These are phyloP conservation scores for Furnarius figulus DNA, from an alignment of 2,113 vertebrate genomes.

Conservation along the genomic window DNA sequence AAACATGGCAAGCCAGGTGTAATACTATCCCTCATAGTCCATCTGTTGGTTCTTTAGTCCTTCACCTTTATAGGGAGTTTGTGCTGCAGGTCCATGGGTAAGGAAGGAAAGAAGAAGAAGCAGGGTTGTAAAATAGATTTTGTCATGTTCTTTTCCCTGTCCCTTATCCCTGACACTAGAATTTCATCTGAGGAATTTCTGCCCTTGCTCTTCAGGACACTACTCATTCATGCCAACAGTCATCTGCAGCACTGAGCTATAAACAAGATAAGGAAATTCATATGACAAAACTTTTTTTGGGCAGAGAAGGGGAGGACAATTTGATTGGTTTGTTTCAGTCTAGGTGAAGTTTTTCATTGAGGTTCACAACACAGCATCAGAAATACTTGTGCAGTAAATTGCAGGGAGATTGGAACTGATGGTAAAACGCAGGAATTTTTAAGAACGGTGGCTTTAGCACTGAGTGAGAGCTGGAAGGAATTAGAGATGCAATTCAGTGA, in stretches of 20 bases:
- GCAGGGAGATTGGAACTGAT: neutral
- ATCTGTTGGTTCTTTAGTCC: neutral
- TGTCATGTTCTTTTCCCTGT: neutral
- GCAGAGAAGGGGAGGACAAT: neutral
- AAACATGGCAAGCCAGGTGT: neutral
- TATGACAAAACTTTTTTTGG: neutral
- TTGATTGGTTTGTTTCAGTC: neutral
- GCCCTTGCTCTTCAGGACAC: neutral
- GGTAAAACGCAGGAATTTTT: neutral
- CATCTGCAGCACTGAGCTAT: neutral
- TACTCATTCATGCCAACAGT: neutral
- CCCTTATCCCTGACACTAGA: neutral
- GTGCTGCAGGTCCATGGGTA: neutral
- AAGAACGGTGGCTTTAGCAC: neutral
- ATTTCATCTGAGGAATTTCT: neutral
- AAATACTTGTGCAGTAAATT: neutral
- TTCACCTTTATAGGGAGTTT: neutral
- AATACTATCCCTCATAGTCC: neutral
- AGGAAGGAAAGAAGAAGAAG: neutral
- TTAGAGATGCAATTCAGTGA: neutral
- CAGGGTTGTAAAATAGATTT: neutral
- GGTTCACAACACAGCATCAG: neutral
- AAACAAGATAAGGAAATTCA: neutral
- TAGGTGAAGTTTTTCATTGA: neutral
- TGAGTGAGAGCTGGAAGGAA: neutral